Evolutionary conservation across 2,888 invertebrate genomes (phyloP).

Genomic region (Harpalus rubripes): DNA sequence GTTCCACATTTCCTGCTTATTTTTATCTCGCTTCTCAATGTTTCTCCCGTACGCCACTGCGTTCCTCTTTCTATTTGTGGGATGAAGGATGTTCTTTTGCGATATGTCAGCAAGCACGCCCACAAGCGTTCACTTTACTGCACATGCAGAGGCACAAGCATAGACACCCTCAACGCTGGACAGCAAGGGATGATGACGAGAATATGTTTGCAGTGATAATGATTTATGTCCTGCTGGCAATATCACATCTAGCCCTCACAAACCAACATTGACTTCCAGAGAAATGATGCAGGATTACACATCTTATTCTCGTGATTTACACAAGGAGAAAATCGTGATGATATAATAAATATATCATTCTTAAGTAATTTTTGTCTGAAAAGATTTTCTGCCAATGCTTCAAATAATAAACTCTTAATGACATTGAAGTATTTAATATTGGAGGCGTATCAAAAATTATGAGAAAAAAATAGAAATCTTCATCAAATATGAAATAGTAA

Average conservation of each 20-base stretch:
- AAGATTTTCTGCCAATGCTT: too few species aligned
- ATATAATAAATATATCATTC: too few species aligned
- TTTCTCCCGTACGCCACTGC: not conserved
- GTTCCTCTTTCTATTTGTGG: not conserved
- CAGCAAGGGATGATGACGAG: slow-evolving; percentile 19
- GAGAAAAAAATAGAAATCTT: too few species aligned
- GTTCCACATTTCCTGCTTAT: too few species aligned
- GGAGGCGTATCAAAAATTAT: too few species aligned
- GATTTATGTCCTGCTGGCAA: slow-evolving; percentile 32
- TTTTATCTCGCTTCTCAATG: too few species aligned
- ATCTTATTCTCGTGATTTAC: not conserved
- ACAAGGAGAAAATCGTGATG: not conserved
- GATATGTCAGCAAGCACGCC: slow-evolving; percentile 13
- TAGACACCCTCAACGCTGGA: not conserved
- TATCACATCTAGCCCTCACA: not conserved
- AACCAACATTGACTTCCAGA: not conserved
- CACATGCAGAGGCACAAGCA: not conserved
- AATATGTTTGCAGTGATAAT: slow-evolving; percentile 49
- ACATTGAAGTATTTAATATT: too few species aligned
- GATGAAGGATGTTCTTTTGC: slow-evolving; percentile 17
- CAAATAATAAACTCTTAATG: too few species aligned
- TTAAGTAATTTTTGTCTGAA: too few species aligned
- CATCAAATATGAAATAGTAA: too few species aligned
- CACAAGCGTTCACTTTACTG: not conserved
- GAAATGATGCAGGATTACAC: not conserved